Base-by-base conservation (phyloP, 2,113 vertebrate genomes). In the Pteruthius melanotis region DNA sequence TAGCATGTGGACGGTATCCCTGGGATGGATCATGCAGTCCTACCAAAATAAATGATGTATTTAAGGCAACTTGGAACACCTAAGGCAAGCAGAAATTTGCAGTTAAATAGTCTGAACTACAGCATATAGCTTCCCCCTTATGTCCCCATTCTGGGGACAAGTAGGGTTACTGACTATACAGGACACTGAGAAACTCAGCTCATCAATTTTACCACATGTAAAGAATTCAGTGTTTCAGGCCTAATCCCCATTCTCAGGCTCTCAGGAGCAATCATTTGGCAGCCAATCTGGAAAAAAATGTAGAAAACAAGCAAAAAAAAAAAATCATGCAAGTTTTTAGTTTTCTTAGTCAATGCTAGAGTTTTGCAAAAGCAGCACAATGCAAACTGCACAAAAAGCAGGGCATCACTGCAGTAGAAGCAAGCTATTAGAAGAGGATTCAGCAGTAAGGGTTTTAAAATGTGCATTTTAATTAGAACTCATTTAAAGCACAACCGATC, bases 381-480 rank as follows among this genome's bases (percentile, higher is more conserved):
- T 56, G 47, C 59, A 60, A 89, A 59, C 53, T 10, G 27, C 89
- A 86, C 66, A 95, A 93, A 95, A 96, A 96, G 87, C 93, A 76
- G 81, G 90, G 74, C 80, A 90, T 31, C 0, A 1, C 54, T 1
- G 0, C 59, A 31, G 83, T 6, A 65, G 69, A 79, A 59, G 23
- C 2, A 0, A 84, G 82, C 39, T 47, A 21, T 91, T 66, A 76
- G 92, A 65, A 40, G 4, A 49, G 92, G 90, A 82, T 65, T 56
- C 90, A 72, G 83, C 81, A 90, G 75, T 16, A 70, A 87, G 87
- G 84, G 19, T 86, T 96, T 97, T 97, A 57, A 97, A 97, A 96
- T 93, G 92, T 95, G 91, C 87, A 95, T 98, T 97, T 97, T 97
- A 97, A 97, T 98, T 97, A 97, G 93, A 94, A 65, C 95, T 92